These are phyloP conservation scores for Potamarius usumacintae DNA, from an alignment of 2,113 vertebrate genomes.

Conservation along the genomic window DNA sequence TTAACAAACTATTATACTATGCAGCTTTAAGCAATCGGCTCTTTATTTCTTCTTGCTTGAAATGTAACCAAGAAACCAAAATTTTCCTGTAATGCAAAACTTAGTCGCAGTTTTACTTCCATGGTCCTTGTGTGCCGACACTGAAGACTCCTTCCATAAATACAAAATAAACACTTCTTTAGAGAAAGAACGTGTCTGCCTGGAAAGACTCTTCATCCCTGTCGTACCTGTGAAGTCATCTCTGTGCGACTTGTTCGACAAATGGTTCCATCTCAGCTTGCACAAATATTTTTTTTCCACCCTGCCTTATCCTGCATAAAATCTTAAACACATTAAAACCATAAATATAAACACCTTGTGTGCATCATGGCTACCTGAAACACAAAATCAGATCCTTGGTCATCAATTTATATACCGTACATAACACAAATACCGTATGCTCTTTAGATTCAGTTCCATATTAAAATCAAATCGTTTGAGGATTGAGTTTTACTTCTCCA, in stretches of 20 bases:
- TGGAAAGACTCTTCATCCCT: too few relatives aligned
- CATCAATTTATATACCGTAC: background rate
- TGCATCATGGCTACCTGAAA: background rate
- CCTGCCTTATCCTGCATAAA: background rate
- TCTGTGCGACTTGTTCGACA: background rate
- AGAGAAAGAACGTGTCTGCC: background rate
- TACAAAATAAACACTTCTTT: background rate
- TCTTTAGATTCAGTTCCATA: background rate
- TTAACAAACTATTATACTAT: background rate
- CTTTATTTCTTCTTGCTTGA: background rate
- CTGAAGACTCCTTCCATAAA: background rate
- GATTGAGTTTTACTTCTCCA: slow-evolving; percentile 29
- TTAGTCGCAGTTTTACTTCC: background rate
- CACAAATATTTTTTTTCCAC: background rate
- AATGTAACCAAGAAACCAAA: background rate
- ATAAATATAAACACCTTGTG: background rate
- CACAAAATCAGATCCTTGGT: background rate
- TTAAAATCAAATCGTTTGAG: background rate
- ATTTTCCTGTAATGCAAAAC: background rate
- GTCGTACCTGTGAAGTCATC: background rate
- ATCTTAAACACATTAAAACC: too few relatives aligned
- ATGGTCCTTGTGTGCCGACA: background rate
- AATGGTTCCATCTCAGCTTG: background rate
- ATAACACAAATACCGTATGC: background rate
- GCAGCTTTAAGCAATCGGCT: background rate